phyloP scores from a whole-genome alignment of 2,797 vertebrate genomes.

The Pteropus rufus region DNA sequence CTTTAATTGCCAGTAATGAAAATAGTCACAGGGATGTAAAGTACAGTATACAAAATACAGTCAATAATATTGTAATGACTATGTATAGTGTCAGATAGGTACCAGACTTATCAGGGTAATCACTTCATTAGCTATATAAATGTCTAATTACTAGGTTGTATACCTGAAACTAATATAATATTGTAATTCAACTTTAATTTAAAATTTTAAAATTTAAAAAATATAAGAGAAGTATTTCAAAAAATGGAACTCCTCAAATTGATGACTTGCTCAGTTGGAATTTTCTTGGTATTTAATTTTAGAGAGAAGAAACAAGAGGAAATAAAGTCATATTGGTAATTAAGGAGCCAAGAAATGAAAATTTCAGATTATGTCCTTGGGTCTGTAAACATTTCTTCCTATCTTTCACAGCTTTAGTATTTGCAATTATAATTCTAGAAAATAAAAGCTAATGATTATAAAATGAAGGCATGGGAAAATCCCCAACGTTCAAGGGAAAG shows the following conservation, averaged over 20 bases:
- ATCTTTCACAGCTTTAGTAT: background rate
- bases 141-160: background rate
- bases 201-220: background rate
- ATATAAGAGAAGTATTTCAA: background rate
- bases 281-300: slow-evolving; percentile 25
- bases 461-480: background rate
- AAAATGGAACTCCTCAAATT: background rate
- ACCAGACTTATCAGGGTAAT: background rate
- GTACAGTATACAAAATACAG: background rate
- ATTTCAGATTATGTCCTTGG: background rate
- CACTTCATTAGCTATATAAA: background rate
- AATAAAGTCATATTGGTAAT: slow-evolving; percentile 1
- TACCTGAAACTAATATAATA: background rate
- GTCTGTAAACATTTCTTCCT: slow-evolving; percentile 5
- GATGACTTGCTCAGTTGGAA: background rate
- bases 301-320: slow-evolving; percentile 4
- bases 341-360: background rate
- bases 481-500: background rate
- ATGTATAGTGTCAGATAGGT: background rate
- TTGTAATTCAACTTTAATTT: background rate
- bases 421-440: background rate
- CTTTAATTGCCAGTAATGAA: background rate
- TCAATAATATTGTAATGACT: background rate
- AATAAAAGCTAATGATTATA: background rate
- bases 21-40: background rate